Conservation (phyloP, 2,888 invertebrate species). For the Lithophane socia region DNA sequence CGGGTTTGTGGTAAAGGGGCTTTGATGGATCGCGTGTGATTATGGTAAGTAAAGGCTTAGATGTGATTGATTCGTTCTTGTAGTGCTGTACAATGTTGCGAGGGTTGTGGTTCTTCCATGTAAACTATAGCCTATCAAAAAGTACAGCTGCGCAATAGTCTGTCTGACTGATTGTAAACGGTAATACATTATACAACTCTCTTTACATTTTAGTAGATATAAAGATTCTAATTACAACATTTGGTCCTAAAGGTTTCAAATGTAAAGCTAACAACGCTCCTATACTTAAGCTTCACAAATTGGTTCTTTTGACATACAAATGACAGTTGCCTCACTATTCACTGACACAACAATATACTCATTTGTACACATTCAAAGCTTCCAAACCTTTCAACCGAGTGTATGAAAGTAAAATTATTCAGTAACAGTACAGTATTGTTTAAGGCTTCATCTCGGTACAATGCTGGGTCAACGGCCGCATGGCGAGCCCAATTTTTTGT, state of each 20-base stretch:
- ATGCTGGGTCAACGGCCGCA: slow-evolving; percentile 54
- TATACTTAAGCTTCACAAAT: slow-evolving; percentile 11
- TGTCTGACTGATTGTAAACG: too few species aligned
- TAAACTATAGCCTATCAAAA: neutral
- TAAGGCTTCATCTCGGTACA: slow-evolving; percentile 57
- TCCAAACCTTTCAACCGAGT: slow-evolving; percentile 32
- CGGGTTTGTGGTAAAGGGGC: slow-evolving; percentile 32
- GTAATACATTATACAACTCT: neutral
- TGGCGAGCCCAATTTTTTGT: slow-evolving; percentile 64
- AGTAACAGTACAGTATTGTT: slow-evolving; percentile 56
- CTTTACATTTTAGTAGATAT: neutral
- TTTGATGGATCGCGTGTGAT: slow-evolving; percentile 34
- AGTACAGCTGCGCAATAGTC: neutral
- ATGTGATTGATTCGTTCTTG: slow-evolving; percentile 17
- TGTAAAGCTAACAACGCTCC: neutral
- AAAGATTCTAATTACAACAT: neutral
- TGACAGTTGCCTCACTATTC: slow-evolving; percentile 19
- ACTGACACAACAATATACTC: slow-evolving; percentile 12
- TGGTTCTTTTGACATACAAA: slow-evolving; percentile 29
- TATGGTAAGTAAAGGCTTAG: slow-evolving; percentile 33
- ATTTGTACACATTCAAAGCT: slow-evolving; percentile 27
- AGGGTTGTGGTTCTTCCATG: neutral
- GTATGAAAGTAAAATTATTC: slow-evolving; percentile 56
- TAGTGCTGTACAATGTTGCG: neutral
- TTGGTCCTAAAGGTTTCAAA: neutral